phyloP scores from a whole-genome alignment of 2,888 invertebrate genomes.

The Thalpophila matura region DNA sequence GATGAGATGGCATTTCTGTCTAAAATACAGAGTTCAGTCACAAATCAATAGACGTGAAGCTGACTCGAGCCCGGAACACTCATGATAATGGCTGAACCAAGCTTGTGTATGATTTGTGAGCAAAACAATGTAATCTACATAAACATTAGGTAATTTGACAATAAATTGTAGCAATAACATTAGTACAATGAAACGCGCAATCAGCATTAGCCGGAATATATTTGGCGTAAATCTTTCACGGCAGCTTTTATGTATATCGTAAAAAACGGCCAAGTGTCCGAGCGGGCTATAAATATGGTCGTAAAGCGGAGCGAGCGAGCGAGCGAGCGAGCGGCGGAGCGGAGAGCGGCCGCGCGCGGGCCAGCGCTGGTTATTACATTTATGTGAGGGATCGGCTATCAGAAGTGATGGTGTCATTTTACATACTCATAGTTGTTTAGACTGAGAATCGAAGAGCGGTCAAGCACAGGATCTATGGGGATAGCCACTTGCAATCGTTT shows the following conservation, averaged over 20 bases:
- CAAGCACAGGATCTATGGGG: neutral
- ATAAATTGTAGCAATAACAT: conserved; percentile 75
- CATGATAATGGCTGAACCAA: too few species aligned
- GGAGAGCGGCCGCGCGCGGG: conserved; percentile 24
- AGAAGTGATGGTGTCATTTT: neutral
- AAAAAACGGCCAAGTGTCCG: conserved; percentile 88
- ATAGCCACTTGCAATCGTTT: neutral
- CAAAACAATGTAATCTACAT: conserved; percentile 60
- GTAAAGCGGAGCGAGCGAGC: conserved; percentile 73
- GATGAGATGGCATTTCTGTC: too few species aligned
- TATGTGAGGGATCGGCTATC: conserved; percentile 3
- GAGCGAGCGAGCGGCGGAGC: conserved; percentile 28
- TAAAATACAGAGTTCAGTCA: too few species aligned
- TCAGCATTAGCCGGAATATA: conserved; percentile 89
- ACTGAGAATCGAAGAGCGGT: neutral
- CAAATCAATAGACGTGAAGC: too few species aligned
- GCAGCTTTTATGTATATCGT: conserved; percentile 90
- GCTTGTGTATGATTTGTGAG: conserved; percentile 31
- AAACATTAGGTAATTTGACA: conserved; percentile 59
- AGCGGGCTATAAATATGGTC: conserved; percentile 86
- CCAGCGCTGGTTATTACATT: conserved; percentile 16
- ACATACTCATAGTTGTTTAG: neutral
- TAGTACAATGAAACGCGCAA: conserved; percentile 79
- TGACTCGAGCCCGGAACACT: too few species aligned
- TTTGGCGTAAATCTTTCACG: conserved; percentile 89